Evolutionary conservation across 2,797 vertebrate species (phyloP), one percentile per base, ranked within the genome.

Genomic region (Siniperca undulata): DNA sequence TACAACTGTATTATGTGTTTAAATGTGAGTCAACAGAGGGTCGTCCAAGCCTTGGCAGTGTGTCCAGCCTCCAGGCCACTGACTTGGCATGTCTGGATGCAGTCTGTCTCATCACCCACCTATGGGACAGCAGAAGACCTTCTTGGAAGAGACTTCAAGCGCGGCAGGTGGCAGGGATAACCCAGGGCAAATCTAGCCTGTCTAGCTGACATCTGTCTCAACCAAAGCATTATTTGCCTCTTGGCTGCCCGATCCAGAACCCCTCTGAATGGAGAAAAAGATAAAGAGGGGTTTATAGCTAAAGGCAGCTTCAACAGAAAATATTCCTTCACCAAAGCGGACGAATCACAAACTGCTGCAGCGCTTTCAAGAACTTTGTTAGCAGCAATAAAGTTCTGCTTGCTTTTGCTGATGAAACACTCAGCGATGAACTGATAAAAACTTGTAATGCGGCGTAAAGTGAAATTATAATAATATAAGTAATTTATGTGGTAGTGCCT

Each of bases 41-140:
- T 70, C 14, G n/a, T 67, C 74, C 64, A 38, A 62, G 72, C 40
- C n/a, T 84, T 75, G 80, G 75, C 82, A 70, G 34, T 2, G 22
- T 76, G 52, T 79, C 50, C 30, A 9, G 48, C 74, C 73, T 71
- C 82, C 17, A 7, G 83, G 86, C 70, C 56, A 56, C 52, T 59
- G 38, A 55, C 68, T 92, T 91, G 91, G 92, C 91, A 68, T 46
- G 77, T 40, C 84, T 69, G 86, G 27, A 60, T 56, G 56, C 89
- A 83, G 81, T 90, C 91, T 92, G 86, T 86, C 64, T 80, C 74
- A 50, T 71, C 74, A 68, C 61, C 78, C 53, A 78, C 74, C 84
- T 70, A 34, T 34, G 71, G 75, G 74, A 76, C 64, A 68, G 27
- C 80, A 88, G 79, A 84, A 82, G 55, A 71, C 66, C 30, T 27